Conservation (phyloP, 2,113 vertebrate genomes). For the Malurus cyaneus region DNA sequence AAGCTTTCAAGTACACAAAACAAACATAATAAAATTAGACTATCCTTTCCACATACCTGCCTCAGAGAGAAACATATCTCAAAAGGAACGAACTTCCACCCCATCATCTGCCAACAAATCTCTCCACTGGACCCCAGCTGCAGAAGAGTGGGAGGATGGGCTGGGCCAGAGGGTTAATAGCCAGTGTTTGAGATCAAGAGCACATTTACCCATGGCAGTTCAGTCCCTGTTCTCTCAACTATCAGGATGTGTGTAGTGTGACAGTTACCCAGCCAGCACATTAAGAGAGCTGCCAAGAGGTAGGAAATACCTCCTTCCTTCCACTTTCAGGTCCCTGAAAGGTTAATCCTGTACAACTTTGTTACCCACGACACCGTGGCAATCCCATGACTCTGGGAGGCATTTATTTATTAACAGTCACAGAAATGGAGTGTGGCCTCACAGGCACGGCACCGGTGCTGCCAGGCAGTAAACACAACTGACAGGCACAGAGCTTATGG, state of each 20-base stretch:
- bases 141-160: neutral
- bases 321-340: neutral
- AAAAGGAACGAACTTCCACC: neutral
- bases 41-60: neutral
- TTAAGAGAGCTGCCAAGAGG: neutral
- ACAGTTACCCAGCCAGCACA: neutral
- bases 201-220: neutral
- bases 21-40: constrained; percentile 3
- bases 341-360: neutral
- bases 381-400: neutral
- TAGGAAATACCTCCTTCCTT: neutral
- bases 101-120: neutral
- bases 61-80: neutral
- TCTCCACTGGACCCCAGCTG: neutral
- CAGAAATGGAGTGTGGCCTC: neutral
- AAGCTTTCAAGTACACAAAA: constrained; percentile 63
- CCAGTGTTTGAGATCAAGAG: constrained; percentile 10
- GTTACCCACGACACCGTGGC: neutral
- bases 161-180: neutral
- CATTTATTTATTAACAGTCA: neutral
- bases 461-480: neutral
- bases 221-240: neutral
- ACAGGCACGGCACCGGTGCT: neutral
- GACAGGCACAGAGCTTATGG: neutral
- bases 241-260: neutral